phyloP scores from a whole-genome alignment of 2,797 vertebrate genomes.

The Choloepus didactylus region DNA sequence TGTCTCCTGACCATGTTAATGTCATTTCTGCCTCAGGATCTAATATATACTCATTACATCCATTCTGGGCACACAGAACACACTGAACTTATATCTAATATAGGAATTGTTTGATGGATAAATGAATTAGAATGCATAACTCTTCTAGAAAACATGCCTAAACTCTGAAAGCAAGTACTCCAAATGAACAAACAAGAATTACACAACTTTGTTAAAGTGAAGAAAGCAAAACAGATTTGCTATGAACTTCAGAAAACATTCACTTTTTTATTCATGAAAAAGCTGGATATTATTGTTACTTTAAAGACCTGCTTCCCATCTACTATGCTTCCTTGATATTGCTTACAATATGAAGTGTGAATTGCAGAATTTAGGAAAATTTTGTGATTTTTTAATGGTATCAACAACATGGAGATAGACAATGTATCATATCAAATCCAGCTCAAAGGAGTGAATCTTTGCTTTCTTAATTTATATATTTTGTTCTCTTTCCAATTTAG shows the following conservation, averaged over 20 bases:
- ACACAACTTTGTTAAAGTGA: background rate
- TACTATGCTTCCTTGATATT: background rate
- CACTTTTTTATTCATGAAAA: conserved; percentile 13
- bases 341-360: conserved; percentile 11
- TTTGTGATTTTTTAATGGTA: conserved; percentile 58
- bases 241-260: background rate
- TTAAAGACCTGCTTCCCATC: background rate
- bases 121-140: conserved; percentile 59
- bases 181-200: background rate
- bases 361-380: background rate
- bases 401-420: background rate
- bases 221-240: conserved; percentile 27
- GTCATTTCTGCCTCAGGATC: conserved; percentile 22
- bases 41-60: conserved; percentile 48
- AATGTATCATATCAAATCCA: background rate
- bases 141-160: conserved; percentile 49
- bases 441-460: conserved; percentile 33
- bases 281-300: background rate
- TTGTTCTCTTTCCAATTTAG: background rate
- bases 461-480: conserved; percentile 19
- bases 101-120: conserved; percentile 53
- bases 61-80: background rate
- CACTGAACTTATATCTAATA: conserved; percentile 41
- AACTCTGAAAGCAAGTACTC: conserved; percentile 18
- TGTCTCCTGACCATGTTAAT: conserved; percentile 39